Evolutionary conservation across 2,113 vertebrate species (phyloP).

Genomic region (Cynoglossus semilaevis): DNA sequence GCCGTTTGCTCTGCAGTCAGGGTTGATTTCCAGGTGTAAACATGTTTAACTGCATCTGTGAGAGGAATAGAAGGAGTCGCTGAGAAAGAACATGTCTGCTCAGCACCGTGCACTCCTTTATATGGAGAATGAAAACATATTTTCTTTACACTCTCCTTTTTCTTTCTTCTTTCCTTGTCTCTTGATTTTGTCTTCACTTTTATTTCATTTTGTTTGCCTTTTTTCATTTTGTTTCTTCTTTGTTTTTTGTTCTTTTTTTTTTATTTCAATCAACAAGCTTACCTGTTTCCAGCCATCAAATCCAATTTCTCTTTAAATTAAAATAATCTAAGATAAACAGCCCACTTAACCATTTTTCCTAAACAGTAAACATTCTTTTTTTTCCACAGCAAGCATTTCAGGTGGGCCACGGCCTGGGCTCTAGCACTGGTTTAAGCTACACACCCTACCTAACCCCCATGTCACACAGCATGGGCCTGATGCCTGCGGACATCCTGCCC

Average conservation of each 20-base stretch:
- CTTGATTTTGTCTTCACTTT: constrained; percentile 2
- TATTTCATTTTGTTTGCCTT: constrained; percentile 9
- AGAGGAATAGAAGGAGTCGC: constrained; percentile 17
- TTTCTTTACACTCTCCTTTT: too few relatives aligned
- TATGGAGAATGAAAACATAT: constrained; percentile 26
- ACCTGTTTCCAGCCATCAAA: background rate
- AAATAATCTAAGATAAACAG: background rate
- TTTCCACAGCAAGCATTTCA: constrained; percentile 89
- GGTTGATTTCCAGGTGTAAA: constrained; percentile 51
- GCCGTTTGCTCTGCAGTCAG: constrained; percentile 4
- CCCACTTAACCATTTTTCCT: background rate
- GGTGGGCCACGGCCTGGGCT: constrained; percentile 90
- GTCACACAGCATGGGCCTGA: constrained; percentile 94
- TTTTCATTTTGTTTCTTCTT: constrained; percentile 3
- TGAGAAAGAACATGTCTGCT: constrained; percentile 39
- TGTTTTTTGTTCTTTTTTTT: too few relatives aligned
- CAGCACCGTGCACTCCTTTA: constrained; percentile 37
- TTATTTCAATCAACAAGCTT: too few relatives aligned
- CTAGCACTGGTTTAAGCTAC: constrained; percentile 91
- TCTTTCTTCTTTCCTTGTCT: constrained; percentile 16
- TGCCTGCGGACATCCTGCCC: constrained; percentile 95
- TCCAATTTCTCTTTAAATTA: background rate
- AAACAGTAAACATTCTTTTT: background rate
- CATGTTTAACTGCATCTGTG: constrained; percentile 41
- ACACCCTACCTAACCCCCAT: constrained; percentile 93